Evolutionary conservation across 2,888 invertebrate species (phyloP).

Genomic region (Scaptomyza reducta): DNA sequence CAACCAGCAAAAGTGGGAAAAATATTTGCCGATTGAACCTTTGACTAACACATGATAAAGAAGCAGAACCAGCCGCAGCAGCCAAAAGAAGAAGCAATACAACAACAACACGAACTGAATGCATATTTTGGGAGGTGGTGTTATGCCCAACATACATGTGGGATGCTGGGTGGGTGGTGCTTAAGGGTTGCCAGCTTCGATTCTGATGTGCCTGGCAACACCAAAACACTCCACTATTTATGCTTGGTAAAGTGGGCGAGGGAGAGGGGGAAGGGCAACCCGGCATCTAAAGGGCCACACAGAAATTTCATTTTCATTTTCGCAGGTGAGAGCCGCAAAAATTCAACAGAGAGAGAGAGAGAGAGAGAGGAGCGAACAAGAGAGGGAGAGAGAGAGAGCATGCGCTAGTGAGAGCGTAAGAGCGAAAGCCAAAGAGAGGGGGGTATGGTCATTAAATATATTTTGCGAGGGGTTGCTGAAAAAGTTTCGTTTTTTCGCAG

Average conservation of each 20-base stretch:
- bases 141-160: background rate
- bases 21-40: conserved; percentile 60
- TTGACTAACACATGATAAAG: conserved; percentile 75
- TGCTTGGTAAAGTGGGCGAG: conserved; percentile 15
- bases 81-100: conserved; percentile 25
- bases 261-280: conserved; percentile 10
- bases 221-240: conserved; percentile 60
- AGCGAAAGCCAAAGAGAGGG: conserved; percentile 11
- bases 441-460: conserved; percentile 21
- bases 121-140: conserved; percentile 31
- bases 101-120: conserved; percentile 39
- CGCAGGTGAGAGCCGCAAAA: conserved; percentile 66
- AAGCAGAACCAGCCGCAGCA: conserved; percentile 37
- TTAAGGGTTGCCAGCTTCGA: conserved; percentile 61
- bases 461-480: conserved; percentile 54
- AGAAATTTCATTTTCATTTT: conserved; percentile 75
- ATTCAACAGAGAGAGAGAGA: conserved; percentile 6
- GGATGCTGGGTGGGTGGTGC: conserved; percentile 9
- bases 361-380: conserved; percentile 4
- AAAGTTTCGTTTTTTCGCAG: conserved; percentile 35
- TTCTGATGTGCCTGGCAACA: conserved; percentile 66
- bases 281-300: conserved; percentile 50
- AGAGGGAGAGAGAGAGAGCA: conserved; percentile 28
- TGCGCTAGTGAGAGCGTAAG: conserved; percentile 50
- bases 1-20: conserved; percentile 44